Percentiles rank a stretch among this genome's conserved stretches.
Evolutionary conservation across 92 coral and sea anemone species (phyloP).

Genomic region (Bergia puertoricense): DNA sequence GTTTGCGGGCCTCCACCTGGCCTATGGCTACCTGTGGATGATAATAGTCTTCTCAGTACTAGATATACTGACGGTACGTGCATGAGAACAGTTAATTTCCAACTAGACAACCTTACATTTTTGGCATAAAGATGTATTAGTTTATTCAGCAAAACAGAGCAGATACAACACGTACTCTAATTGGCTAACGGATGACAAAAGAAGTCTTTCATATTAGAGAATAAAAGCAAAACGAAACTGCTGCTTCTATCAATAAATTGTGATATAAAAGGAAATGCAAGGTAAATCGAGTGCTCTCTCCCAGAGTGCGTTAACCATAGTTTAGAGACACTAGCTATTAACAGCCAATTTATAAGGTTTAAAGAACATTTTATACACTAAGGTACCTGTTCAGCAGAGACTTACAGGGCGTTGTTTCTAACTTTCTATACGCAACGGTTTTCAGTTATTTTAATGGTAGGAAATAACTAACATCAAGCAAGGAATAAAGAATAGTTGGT

Average conservation of each 20-base stretch:
- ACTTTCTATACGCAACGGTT: too few species aligned
- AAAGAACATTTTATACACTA: too few species aligned
- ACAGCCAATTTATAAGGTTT: too few species aligned
- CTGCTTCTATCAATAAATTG: neutral
- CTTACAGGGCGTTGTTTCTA: too few species aligned
- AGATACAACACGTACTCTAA: neutral
- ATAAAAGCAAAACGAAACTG: neutral
- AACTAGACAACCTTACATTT: neutral
- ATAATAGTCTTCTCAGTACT: slow-evolving; percentile 73
- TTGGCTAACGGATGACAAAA: neutral
- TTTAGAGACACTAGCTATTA: too few species aligned
- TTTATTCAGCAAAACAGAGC: neutral
- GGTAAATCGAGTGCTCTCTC: neutral
- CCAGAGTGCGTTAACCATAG: neutral
- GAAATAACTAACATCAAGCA: too few species aligned
- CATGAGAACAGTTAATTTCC: too few species aligned
- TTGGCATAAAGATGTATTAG: neutral
- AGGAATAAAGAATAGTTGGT: too few species aligned
- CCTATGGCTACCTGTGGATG: slow-evolving; percentile 87
- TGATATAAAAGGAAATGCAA: neutral
- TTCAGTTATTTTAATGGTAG: too few species aligned
- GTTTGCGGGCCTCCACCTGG: slow-evolving; percentile 93
- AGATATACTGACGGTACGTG: slow-evolving; percentile 80
- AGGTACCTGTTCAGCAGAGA: too few species aligned
- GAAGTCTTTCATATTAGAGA: too few species aligned